Evolutionary conservation across 2,888 invertebrate genomes (phyloP).

Genomic region (Agrochola circellaris): DNA sequence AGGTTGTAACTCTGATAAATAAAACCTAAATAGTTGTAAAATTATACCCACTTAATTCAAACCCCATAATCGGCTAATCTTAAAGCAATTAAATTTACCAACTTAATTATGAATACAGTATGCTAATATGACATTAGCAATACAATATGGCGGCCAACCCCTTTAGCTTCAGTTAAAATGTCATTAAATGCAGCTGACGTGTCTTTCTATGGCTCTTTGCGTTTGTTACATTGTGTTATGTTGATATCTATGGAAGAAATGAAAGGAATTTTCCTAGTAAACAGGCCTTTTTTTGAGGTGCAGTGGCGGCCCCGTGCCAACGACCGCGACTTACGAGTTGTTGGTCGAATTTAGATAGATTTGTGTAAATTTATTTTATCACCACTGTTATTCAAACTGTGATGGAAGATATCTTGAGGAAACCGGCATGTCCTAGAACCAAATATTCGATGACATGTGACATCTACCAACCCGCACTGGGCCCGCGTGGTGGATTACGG

Average conservation of each 20-base stretch:
- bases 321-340: too few species aligned
- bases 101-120: constrained; percentile 57
- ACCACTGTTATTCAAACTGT: too few species aligned
- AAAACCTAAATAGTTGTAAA: neutral
- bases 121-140: constrained; percentile 70
- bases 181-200: constrained; percentile 72
- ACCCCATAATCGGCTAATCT: constrained; percentile 41
- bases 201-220: constrained; percentile 31
- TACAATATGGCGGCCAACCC: constrained; percentile 60
- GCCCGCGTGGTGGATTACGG: too few species aligned
- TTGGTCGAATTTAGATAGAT: too few species aligned
- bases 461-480: too few species aligned
- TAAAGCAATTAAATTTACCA: constrained; percentile 55
- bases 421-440: too few species aligned
- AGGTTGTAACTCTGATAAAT: neutral
- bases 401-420: too few species aligned
- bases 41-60: constrained; percentile 4
- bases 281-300: neutral
- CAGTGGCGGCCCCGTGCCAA: too few species aligned
- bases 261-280: neutral
- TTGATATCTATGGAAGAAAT: neutral
- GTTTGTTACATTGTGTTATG: constrained; percentile 1
- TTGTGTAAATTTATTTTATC: too few species aligned
- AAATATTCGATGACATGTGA: too few species aligned
- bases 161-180: constrained; percentile 63